phyloP scores from a whole-genome alignment of 2,888 invertebrate genomes.

The Rhagonycha lutea region DNA sequence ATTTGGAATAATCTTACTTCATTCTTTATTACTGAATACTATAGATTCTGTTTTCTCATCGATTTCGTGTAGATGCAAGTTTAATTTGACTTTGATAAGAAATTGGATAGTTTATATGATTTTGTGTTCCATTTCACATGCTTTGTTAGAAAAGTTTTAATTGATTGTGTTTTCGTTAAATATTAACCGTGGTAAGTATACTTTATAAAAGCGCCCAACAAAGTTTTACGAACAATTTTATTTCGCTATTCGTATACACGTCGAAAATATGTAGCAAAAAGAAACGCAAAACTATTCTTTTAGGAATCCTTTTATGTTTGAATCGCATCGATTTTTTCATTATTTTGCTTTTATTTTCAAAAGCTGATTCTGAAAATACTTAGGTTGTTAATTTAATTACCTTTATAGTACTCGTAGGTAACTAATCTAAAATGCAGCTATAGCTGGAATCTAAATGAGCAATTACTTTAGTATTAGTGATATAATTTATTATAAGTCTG shows the following conservation, averaged over 20 bases:
- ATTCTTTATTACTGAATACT: background rate
- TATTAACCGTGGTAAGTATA: background rate
- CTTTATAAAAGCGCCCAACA: background rate
- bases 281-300: background rate
- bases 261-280: background rate
- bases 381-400: background rate
- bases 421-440: background rate
- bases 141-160: background rate
- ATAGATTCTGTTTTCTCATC: background rate
- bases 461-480: background rate
- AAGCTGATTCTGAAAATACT: background rate
- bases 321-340: background rate
- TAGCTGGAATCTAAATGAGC: background rate
- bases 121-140: background rate
- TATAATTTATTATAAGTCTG: background rate
- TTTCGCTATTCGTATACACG: background rate
- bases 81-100: background rate
- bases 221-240: background rate
- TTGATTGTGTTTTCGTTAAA: background rate
- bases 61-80: background rate
- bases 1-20: background rate
- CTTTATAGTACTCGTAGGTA: background rate
- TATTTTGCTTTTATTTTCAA: background rate
- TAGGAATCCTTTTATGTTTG: background rate
- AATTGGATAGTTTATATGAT: background rate